Evolutionary conservation across 2,113 vertebrate species (phyloP), one percentile per base, ranked within the genome.

Genomic region (Coregonus clupeaformis): DNA sequence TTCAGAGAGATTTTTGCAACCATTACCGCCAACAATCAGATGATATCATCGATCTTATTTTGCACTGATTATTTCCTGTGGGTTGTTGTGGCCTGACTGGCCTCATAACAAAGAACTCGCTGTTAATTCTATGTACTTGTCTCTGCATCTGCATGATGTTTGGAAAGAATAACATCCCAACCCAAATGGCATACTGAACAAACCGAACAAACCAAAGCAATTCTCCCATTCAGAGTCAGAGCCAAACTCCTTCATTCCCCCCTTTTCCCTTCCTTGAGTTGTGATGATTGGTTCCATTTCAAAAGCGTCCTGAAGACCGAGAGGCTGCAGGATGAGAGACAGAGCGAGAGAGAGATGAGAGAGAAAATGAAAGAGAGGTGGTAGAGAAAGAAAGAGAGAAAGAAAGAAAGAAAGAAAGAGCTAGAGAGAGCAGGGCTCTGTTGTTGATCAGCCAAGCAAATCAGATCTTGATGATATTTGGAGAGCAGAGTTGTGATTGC

Each of bases 381-480:
- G n/a, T n/a, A n/a, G n/a, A n/a, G n/a, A n/a, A 76, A 72, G 75
- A 16, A 16, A 49, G 47, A 0, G 3, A 16, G 47, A n/a, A n/a
- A 14, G 13, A 49, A 3, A 4, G 13, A 49, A 1, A 16, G 47
- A 49, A 49, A 49, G 47, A 49, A 49, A 49, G 47, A 49, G 47
- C 11, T 14, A 49, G 47, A 14, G 14, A 13, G 47, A 49, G 14
- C 47, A 49, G 47, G 36, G 80, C 78, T 84, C 84, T 84, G 89
- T 85, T 90, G 92, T 90, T 88, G 89, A 91, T 91, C 87, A 88
- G 81, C 87, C 75, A 83, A 86, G 86, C 87, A 91, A 90, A 92
- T 90, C 87, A 89, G 88, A 92, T 92, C 89, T 89, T 90, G 88
- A 90, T 90, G 88, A 90, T 91, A 88, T 91, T 89, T 92, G 88